These are phyloP conservation scores for Hydra vulgaris DNA, from an alignment of 30 jellyfish, hydroid and myxozoan species.

Conservation along the genomic window DNA sequence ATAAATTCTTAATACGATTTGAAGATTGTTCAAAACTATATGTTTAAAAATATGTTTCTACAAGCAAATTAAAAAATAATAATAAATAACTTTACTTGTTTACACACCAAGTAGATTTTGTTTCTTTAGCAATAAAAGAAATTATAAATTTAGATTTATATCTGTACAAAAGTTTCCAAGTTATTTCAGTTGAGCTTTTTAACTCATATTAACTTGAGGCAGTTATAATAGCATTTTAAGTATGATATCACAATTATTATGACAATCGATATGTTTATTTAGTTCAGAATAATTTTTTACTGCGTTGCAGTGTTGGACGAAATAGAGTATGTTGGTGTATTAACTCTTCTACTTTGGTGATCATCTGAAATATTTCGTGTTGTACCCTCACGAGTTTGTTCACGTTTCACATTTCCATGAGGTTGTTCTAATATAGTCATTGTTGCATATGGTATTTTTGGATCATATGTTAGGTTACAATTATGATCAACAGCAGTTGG, in stretches of 20 bases:
- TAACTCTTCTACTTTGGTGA: conserved; percentile 4
- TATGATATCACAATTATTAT: no score
- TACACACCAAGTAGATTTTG: not conserved
- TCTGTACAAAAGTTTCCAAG: no score
- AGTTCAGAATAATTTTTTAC: not conserved
- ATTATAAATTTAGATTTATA: not conserved
- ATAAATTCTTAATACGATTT: not conserved
- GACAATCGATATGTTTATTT: no score
- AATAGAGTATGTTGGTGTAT: conserved; percentile 3
- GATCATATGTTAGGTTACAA: conserved; percentile 23
- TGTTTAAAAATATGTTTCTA: not conserved
- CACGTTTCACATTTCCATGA: conserved; percentile 5
- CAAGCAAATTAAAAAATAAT: not conserved
- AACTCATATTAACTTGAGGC: no score
- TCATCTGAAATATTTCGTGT: not conserved
- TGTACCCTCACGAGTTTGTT: not conserved
- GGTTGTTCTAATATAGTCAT: conserved; percentile 26
- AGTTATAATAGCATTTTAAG: no score
- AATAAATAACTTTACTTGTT: not conserved
- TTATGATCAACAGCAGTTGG: conserved; percentile 34
- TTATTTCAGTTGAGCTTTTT: no score
- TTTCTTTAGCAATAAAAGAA: not conserved
- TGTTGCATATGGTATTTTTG: conserved; percentile 25
- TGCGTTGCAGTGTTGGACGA: conserved; percentile 6
- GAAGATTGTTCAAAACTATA: not conserved